phyloP scores from a whole-genome alignment of 2,888 invertebrate genomes.

The Agriotes lineatus region DNA sequence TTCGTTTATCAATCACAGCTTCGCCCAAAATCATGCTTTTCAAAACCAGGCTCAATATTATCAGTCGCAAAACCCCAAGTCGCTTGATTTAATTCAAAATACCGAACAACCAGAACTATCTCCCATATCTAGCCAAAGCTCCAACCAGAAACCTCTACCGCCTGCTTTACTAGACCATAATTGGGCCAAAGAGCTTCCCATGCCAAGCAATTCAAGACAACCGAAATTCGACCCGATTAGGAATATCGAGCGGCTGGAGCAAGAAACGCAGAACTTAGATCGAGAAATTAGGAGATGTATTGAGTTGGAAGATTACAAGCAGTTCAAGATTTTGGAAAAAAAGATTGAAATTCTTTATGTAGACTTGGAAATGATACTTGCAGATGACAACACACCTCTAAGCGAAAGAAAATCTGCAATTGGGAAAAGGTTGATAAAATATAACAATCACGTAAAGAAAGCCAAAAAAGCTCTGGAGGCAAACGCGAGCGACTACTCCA shows the following conservation, averaged over 20 bases:
- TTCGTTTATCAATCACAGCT: slow-evolving; percentile 49
- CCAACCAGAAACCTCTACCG: not conserved
- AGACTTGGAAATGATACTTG: slow-evolving; percentile 46
- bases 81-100: no score
- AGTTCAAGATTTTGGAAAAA: slow-evolving; percentile 46
- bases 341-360: slow-evolving; percentile 49
- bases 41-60: no score
- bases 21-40: no score
- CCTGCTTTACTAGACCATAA: not conserved
- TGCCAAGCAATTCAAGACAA: not conserved
- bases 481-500: not conserved
- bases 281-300: slow-evolving; percentile 45
- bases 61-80: not conserved
- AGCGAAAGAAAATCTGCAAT: slow-evolving; percentile 41
- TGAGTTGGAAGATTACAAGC: slow-evolving; percentile 43
- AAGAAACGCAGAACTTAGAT: slow-evolving; percentile 41
- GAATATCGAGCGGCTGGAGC: slow-evolving; percentile 42
- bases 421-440: slow-evolving; percentile 44
- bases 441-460: slow-evolving; percentile 46
- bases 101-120: no score
- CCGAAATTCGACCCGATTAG: not conserved
- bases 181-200: not conserved
- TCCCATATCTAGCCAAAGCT: no score
- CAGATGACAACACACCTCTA: slow-evolving; percentile 40
- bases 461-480: slow-evolving; percentile 28